These are phyloP conservation scores for Druceiella hillmani DNA, from an alignment of 2,888 invertebrate species.

Conservation along the genomic window DNA sequence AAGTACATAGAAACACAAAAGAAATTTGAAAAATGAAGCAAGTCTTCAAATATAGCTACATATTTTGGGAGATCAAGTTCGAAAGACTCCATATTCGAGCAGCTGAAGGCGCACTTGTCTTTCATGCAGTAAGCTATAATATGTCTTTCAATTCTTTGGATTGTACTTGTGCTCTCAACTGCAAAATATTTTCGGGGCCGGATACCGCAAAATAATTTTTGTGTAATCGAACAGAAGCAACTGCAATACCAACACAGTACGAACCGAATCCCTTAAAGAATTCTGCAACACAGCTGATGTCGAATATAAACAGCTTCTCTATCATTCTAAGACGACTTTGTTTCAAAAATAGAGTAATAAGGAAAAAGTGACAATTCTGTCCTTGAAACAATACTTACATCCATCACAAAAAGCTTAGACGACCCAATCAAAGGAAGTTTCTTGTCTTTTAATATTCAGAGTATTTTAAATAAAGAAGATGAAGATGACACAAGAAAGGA, in stretches of 20 bases:
- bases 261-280: no score
- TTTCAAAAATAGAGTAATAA: conserved; percentile 17
- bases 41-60: conserved; percentile 14
- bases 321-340: conserved; percentile 20
- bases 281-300: conserved; percentile 10
- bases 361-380: conserved; percentile 21
- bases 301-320: conserved; percentile 13
- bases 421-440: conserved; percentile 15
- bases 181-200: conserved; percentile 23
- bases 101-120: conserved; percentile 25
- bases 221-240: conserved; percentile 21
- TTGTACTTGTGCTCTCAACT: conserved; percentile 21
- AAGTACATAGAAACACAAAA: conserved; percentile 16
- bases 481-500: background rate
- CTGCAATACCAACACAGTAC: conserved; percentile 20
- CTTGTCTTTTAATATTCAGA: no score
- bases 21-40: conserved; percentile 14
- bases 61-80: conserved; percentile 12
- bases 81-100: conserved; percentile 16
- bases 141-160: conserved; percentile 25
- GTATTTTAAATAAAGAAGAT: background rate
- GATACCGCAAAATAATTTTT: conserved; percentile 21
- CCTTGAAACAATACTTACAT: conserved; percentile 15
- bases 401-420: conserved; percentile 14
- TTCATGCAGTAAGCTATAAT: conserved; percentile 26